These are phyloP conservation scores for Sminthurides bifidus DNA, from an alignment of 1,140 invertebrate species.

Conservation along the genomic window DNA sequence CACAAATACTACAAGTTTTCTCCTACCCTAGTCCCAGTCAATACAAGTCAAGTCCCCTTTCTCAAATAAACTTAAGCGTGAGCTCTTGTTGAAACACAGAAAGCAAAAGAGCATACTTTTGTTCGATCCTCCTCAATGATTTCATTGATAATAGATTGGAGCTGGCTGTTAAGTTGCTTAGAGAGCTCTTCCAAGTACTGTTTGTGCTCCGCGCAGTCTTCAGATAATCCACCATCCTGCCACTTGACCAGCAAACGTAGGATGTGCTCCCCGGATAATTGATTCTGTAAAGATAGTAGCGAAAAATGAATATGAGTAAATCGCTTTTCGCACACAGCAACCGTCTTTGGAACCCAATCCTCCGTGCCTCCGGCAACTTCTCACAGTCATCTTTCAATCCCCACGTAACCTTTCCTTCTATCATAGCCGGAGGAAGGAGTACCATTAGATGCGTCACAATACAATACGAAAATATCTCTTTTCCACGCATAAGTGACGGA, in stretches of 20 bases:
- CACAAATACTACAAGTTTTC: too few relatives aligned
- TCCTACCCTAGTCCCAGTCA: too few relatives aligned
- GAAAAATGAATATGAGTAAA: neutral
- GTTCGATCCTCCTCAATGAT: slow-evolving; percentile 46
- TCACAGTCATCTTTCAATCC: too few relatives aligned
- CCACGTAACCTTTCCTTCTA: slow-evolving; percentile 10
- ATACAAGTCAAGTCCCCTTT: too few relatives aligned
- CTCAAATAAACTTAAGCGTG: too few relatives aligned
- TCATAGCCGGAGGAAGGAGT: too few relatives aligned
- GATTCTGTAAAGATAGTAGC: slow-evolving; percentile 38
- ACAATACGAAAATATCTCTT: too few relatives aligned
- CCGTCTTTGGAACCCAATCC: neutral
- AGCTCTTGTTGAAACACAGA: too few relatives aligned
- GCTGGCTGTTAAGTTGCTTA: slow-evolving; percentile 40
- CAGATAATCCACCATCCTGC: slow-evolving; percentile 42
- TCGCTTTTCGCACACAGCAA: neutral
- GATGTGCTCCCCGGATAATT: slow-evolving; percentile 50
- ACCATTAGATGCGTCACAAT: too few relatives aligned
- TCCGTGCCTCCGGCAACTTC: neutral
- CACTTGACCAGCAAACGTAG: slow-evolving; percentile 47
- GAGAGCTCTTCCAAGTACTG: slow-evolving; percentile 49
- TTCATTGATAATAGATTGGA: slow-evolving; percentile 44
- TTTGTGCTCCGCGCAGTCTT: slow-evolving; percentile 45
- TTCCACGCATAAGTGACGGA: too few relatives aligned
- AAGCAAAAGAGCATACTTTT: too few relatives aligned